These are phyloP conservation scores for Tragelaphus oryx DNA, from an alignment of 2,797 vertebrate species.

Conservation along the genomic window DNA sequence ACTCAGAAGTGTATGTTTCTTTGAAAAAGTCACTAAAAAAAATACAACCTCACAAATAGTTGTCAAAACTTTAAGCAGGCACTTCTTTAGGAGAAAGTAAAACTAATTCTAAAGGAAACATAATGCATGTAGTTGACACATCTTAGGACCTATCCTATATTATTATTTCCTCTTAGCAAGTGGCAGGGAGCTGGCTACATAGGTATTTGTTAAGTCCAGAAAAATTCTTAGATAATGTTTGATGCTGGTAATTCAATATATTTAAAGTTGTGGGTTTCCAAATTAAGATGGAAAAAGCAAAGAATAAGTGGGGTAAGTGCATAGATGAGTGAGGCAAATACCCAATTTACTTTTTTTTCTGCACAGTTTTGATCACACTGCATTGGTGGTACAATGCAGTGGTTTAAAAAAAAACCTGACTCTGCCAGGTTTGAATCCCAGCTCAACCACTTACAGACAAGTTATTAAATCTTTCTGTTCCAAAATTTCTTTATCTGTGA, in stretches of 20 bases:
- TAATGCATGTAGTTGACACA: not conserved
- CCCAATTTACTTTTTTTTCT: not conserved
- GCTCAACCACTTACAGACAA: not conserved
- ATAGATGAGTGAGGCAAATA: not conserved
- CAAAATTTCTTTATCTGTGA: not conserved
- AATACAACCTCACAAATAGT: slow-evolving; percentile 29
- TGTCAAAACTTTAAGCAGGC: slow-evolving; percentile 6
- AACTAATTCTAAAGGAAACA: slow-evolving; percentile 30
- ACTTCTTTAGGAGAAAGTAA: not conserved
- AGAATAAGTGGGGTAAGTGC: not conserved
- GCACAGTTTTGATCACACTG: not conserved
- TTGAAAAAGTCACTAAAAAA: slow-evolving; percentile 43
- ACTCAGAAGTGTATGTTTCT: slow-evolving; percentile 32
- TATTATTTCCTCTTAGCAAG: not conserved
- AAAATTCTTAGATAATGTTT: slow-evolving; percentile 9
- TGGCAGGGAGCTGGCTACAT: not conserved
- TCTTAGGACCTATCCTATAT: not conserved
- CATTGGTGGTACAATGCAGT: not conserved
- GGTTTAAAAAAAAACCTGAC: not conserved
- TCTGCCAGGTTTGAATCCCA: not conserved
- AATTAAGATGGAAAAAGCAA: not conserved
- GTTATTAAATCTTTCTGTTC: not conserved
- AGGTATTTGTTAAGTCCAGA: not conserved
- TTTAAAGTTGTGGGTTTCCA: slow-evolving; percentile 13
- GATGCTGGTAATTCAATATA: not conserved